A percentile compares a stretch with the other conserved stretches of the same genome.
Evolutionary conservation across 2,797 vertebrate species (phyloP).

Genomic region (Enteromius unitaeniatus): DNA sequence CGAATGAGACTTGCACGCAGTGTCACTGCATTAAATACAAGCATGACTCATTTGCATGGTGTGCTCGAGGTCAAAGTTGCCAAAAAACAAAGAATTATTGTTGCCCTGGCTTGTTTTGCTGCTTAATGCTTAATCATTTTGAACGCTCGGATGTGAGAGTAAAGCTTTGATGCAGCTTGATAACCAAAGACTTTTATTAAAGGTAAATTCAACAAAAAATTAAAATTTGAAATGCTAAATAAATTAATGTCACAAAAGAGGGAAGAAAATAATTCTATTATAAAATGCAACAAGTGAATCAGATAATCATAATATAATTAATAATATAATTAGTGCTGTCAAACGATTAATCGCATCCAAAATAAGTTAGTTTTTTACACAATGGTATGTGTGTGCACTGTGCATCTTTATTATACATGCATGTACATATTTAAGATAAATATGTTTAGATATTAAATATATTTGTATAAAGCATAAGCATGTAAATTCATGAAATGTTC

Average conservation of each 20-base stretch:
- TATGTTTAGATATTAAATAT: no score
- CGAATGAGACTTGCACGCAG: slow-evolving; percentile 34
- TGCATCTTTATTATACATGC: no score
- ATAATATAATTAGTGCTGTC: no score
- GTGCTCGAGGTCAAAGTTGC: slow-evolving; percentile 31
- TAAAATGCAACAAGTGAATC: not conserved
- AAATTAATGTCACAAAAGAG: not conserved
- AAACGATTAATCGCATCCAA: no score
- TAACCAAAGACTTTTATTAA: not conserved
- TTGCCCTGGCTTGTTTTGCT: not conserved
- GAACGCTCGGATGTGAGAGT: not conserved
- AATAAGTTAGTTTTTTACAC: no score
- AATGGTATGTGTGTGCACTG: no score
- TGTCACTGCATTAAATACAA: slow-evolving; percentile 10
- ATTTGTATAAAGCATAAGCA: no score
- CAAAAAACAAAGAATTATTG: slow-evolving; percentile 24
- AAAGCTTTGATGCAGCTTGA: not conserved
- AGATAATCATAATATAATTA: not conserved
- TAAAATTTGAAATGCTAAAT: not conserved
- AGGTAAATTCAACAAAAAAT: not conserved
- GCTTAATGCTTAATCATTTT: not conserved
- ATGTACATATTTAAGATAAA: no score
- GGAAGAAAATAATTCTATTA: not conserved
- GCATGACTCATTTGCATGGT: slow-evolving; percentile 33
- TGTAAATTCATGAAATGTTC: no score